phyloP scores from a whole-genome alignment of 2,888 invertebrate species.

The Acanthopleura granulata region DNA sequence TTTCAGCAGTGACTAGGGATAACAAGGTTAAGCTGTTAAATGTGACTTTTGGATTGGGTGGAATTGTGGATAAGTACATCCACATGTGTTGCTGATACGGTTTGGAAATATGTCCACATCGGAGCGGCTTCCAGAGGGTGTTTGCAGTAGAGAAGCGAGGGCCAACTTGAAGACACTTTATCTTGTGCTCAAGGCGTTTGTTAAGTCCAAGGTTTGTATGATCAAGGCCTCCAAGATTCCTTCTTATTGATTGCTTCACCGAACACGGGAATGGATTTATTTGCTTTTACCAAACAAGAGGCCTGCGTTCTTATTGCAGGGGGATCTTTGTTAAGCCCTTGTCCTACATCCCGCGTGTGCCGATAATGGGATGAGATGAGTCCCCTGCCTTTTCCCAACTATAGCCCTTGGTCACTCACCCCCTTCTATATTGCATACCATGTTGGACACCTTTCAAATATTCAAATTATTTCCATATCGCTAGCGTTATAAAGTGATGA shows the following conservation, averaged over 20 bases:
- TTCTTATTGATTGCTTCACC: neutral
- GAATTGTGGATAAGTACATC: no score
- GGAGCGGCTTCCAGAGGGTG: no score
- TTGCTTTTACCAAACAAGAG: neutral
- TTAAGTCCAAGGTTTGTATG: neutral
- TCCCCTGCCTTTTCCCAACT: neutral
- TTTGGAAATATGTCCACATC: no score
- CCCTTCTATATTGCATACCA: neutral
- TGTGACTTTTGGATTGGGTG: no score
- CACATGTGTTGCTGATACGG: no score
- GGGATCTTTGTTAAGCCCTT: neutral
- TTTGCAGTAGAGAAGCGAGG: no score
- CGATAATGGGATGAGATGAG: neutral
- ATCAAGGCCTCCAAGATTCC: neutral
- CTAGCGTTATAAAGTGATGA: neutral
- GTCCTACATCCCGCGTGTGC: neutral
- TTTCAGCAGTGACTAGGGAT: no score
- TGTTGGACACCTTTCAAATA: neutral
- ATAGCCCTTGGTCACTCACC: neutral
- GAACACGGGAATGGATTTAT: neutral
- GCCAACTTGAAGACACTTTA: neutral
- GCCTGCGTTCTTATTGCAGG: neutral
- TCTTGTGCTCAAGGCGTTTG: neutral
- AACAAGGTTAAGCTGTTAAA: no score
- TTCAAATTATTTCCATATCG: conserved; percentile 1